Percentiles rank a stretch among this genome's conserved stretches.
Conservation (phyloP, 2,888 invertebrate species). For the Blastobasis lacticolella region DNA sequence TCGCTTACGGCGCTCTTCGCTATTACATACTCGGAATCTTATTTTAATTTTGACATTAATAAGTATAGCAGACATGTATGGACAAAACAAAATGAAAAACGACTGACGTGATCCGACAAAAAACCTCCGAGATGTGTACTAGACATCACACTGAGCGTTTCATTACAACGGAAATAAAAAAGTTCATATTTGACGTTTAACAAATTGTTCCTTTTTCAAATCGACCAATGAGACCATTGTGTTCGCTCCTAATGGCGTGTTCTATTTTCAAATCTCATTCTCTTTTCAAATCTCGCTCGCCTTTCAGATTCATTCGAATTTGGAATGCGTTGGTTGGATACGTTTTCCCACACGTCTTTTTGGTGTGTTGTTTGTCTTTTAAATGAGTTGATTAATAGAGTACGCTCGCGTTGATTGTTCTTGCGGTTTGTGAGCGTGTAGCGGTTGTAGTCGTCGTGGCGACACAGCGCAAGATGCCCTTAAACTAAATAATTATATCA, state of each 20-base stretch:
- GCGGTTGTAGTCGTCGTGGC: background rate
- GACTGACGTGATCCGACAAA: conserved; percentile 56
- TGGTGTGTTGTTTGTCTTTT: conserved; percentile 50
- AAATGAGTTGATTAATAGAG: conserved; percentile 71
- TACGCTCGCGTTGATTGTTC: conserved; percentile 48
- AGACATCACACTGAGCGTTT: conserved; percentile 65
- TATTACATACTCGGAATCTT: conserved; percentile 41
- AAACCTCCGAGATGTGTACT: conserved; percentile 56
- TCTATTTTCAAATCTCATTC: conserved; percentile 74
- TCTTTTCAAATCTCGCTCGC: conserved; percentile 69
- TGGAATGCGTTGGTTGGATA: conserved; percentile 65
- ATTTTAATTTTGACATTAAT: conserved; percentile 63
- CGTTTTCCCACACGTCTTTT: conserved; percentile 69
- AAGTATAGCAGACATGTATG: conserved; percentile 43
- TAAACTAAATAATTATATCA: conserved; percentile 27
- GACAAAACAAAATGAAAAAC: conserved; percentile 66
- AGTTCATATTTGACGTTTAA: conserved; percentile 74
- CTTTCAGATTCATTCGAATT: conserved; percentile 73
- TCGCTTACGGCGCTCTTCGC: conserved; percentile 53
- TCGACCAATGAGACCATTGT: conserved; percentile 74
- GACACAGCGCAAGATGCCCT: conserved; percentile 14
- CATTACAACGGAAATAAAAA: conserved; percentile 69
- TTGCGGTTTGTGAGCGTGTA: conserved; percentile 23
- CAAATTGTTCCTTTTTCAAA: conserved; percentile 75
- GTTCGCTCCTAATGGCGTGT: conserved; percentile 71